Evolutionary conservation across 2,113 vertebrate genomes (phyloP).

Genomic region (Hypomesus transpacificus): DNA sequence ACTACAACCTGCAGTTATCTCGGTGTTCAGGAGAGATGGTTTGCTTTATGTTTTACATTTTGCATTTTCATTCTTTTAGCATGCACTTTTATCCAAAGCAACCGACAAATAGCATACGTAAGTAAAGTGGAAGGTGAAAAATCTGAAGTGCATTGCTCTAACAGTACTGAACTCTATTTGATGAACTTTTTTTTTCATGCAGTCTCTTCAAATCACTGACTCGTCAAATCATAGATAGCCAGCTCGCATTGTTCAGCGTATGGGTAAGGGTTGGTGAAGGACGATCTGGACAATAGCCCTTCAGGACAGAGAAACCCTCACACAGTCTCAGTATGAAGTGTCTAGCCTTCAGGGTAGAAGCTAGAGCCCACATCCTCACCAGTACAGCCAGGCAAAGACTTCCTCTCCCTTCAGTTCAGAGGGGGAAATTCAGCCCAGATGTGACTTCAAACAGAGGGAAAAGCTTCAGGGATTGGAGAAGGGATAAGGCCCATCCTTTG

Average conservation of each 20-base stretch:
- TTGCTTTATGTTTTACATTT: no score
- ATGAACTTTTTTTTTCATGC: no score
- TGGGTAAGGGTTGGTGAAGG: conserved; percentile 19
- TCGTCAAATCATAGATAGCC: conserved; percentile 47
- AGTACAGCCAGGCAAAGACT: conserved; percentile 51
- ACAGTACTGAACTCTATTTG: no score
- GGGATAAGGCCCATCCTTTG: conserved; percentile 67
- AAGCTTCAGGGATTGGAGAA: conserved; percentile 66
- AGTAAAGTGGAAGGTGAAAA: no score
- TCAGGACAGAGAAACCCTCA: conserved; percentile 40
- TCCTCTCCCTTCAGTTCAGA: conserved; percentile 60
- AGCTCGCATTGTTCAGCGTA: conserved; percentile 54
- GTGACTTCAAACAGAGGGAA: conserved; percentile 69
- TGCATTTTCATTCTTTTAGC: no score
- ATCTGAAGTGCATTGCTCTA: no score
- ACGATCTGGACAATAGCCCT: not conserved
- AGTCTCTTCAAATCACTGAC: not conserved
- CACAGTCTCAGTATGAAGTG: conserved; percentile 36
- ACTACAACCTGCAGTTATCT: no score
- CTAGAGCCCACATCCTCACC: conserved; percentile 38
- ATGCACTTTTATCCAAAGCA: no score
- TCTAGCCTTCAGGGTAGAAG: conserved; percentile 56
- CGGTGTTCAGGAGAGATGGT: no score
- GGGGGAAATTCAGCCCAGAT: conserved; percentile 71
- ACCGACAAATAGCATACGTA: no score